phyloP scores from a whole-genome alignment of 2,888 invertebrate species.

The Caenorhabditis sp. region DNA sequence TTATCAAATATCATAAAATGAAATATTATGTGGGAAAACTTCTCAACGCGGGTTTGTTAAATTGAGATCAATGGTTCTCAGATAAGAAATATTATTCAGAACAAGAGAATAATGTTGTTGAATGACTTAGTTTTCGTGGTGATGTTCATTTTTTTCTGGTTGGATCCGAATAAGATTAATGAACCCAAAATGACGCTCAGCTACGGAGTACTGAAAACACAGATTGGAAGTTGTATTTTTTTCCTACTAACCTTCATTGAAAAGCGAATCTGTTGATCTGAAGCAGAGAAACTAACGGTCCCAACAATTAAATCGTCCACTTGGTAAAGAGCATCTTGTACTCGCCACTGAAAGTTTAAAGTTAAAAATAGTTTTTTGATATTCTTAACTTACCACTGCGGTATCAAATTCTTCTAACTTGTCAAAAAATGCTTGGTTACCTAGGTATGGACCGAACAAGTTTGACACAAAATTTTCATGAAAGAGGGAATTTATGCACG shows the following conservation, averaged over 20 bases:
- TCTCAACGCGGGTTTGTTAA: no score
- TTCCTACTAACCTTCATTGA: not conserved
- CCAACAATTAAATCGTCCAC: not conserved
- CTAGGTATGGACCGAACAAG: not conserved
- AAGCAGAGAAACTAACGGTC: not conserved
- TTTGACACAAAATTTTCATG: not conserved
- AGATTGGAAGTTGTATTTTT: not conserved
- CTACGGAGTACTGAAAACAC: not conserved
- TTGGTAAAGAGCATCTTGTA: not conserved
- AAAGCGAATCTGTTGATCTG: not conserved
- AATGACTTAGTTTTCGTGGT: no score
- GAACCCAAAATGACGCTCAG: not conserved
- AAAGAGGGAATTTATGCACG: not conserved
- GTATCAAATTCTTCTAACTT: not conserved
- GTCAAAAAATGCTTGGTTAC: not conserved
- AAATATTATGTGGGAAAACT: not conserved
- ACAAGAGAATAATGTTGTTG: no score
- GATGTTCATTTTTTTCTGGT: not conserved
- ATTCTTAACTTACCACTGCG: not conserved
- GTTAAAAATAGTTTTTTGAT: no score
- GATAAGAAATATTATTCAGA: no score
- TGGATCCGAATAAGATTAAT: not conserved
- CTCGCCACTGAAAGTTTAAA: constrained; percentile 17
- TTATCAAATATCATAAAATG: not conserved
- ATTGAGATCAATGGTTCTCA: no score